Conservation (phyloP, 2,113 vertebrate species). For the Neofelis nebulosa region DNA sequence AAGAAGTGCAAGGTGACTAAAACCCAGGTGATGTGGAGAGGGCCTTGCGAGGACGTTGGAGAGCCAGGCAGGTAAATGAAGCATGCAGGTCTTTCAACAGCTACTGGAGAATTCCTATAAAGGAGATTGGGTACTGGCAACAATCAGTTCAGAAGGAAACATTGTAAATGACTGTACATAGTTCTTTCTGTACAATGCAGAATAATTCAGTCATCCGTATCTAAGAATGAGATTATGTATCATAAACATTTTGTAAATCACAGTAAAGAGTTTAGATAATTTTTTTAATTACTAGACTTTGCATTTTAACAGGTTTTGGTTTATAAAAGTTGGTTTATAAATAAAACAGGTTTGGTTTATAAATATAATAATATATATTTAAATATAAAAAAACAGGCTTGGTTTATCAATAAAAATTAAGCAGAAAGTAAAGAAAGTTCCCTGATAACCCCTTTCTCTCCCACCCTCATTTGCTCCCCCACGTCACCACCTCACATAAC, state of each 20-base stretch:
- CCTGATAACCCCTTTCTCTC: background rate
- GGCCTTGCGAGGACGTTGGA: background rate
- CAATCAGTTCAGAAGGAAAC: background rate
- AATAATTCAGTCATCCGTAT: background rate
- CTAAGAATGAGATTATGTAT: background rate
- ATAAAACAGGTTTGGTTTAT: no score
- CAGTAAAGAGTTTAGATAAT: background rate
- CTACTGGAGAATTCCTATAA: background rate
- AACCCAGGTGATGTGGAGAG: background rate
- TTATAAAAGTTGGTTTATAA: background rate
- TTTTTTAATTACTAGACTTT: background rate
- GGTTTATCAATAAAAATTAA: background rate
- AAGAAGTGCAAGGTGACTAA: background rate
- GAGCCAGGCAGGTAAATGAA: background rate
- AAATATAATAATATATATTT: no score
- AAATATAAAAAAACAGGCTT: no score
- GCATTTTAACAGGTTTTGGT: background rate
- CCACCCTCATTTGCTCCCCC: background rate
- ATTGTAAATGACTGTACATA: background rate
- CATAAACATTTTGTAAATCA: slow-evolving; percentile 1
- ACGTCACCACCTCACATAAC: background rate
- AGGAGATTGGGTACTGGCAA: background rate
- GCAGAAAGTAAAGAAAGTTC: background rate
- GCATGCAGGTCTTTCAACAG: background rate
- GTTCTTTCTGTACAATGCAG: background rate